Conservation (phyloP, 30 jellyfish, hydroid and myxozoan species). For the Mastigias papua region DNA sequence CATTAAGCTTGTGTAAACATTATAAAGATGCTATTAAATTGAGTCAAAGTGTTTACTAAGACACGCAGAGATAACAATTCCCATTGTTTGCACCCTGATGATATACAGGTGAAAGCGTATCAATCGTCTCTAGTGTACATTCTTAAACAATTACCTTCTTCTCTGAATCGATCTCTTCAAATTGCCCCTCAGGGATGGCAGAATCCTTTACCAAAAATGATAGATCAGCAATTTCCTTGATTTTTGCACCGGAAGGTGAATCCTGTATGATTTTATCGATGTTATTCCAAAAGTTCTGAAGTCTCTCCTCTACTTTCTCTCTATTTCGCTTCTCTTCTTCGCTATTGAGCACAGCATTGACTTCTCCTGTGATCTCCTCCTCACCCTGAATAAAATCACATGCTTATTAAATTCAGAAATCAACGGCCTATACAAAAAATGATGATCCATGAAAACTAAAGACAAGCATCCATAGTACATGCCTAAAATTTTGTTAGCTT, state of each 20-base stretch:
- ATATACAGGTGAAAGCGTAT: no score
- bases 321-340: conserved; percentile 25
- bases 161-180: conserved; percentile 40
- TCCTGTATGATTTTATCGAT: conserved; percentile 35
- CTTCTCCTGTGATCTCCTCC: not conserved
- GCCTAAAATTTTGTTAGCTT: no score
- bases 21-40: no score
- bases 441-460: no score
- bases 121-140: no score
- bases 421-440: not conserved
- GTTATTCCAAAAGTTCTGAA: conserved; percentile 65
- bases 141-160: conserved; percentile 26
- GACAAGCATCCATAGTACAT: no score
- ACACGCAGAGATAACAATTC: no score
- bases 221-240: conserved; percentile 73
- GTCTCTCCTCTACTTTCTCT: conserved; percentile 30
- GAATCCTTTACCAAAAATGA: conserved; percentile 51
- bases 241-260: conserved; percentile 63
- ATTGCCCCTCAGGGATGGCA: conserved; percentile 58
- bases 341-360: not conserved
- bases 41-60: no score
- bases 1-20: no score
- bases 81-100: not conserved
- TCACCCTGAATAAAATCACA: not conserved
- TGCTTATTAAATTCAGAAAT: no score